A percentile compares a stretch with the other conserved stretches of the same genome.
Evolutionary conservation across 2,888 invertebrate species (phyloP).

Genomic region (Sphinx pinastri): DNA sequence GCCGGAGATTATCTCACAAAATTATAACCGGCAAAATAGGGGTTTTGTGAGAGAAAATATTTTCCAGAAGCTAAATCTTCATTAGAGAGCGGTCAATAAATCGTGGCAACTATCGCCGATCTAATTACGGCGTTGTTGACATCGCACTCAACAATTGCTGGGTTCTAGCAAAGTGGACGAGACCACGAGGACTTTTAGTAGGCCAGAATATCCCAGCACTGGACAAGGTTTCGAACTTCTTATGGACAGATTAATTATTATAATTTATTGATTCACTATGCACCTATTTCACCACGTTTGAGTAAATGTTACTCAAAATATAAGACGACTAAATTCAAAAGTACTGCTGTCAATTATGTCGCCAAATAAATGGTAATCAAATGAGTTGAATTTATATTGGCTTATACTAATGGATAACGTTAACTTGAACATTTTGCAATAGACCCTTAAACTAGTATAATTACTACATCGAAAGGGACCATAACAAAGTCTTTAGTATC

Average conservation of each 20-base stretch:
- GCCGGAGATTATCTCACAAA: slow-evolving; percentile 66
- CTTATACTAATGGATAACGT: too few species aligned
- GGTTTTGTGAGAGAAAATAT: slow-evolving; percentile 60
- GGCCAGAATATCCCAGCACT: too few species aligned
- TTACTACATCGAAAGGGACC: slow-evolving; percentile 29
- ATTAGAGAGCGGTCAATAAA: slow-evolving; percentile 68
- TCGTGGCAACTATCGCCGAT: slow-evolving; percentile 69
- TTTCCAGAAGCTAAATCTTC: slow-evolving; percentile 74
- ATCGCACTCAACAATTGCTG: slow-evolving; percentile 21
- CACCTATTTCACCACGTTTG: too few species aligned
- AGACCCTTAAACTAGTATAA: slow-evolving; percentile 1
- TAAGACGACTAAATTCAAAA: too few species aligned
- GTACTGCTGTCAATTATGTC: too few species aligned
- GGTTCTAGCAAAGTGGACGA: slow-evolving; percentile 30
- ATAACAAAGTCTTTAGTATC: slow-evolving; percentile 8
- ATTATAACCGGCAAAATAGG: slow-evolving; percentile 64
- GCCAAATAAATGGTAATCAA: too few species aligned
- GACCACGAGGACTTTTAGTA: slow-evolving; percentile 24
- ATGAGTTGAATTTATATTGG: too few species aligned
- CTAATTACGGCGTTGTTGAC: slow-evolving; percentile 50
- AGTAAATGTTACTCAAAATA: too few species aligned
- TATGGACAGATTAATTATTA: too few species aligned
- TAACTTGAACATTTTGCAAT: too few species aligned
- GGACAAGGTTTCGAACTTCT: too few species aligned
- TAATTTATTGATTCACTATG: too few species aligned